Conservation (phyloP, 1,140 invertebrate genomes). For the Brachionus sp. region DNA sequence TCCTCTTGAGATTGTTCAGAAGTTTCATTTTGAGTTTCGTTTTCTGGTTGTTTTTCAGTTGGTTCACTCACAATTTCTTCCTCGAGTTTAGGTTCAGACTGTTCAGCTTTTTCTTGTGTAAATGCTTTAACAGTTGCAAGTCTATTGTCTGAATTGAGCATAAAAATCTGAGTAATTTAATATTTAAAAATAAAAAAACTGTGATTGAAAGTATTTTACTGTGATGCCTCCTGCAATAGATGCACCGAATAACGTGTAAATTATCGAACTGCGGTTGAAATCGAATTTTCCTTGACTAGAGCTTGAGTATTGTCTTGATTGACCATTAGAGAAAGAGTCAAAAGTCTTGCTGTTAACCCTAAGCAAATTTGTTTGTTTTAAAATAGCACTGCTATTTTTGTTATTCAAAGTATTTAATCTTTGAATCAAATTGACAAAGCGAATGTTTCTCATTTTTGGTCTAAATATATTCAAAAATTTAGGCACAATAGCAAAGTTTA, state of each 20-base stretch:
- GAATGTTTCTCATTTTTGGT: conserved; percentile 13
- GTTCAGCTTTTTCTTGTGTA: background rate
- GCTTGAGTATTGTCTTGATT: too few species aligned
- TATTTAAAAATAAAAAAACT: too few species aligned
- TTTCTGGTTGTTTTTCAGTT: background rate
- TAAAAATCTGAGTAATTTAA: too few species aligned
- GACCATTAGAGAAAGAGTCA: too few species aligned
- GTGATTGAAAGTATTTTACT: too few species aligned
- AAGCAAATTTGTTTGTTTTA: background rate
- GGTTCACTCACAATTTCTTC: background rate
- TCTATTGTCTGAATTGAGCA: too few species aligned
- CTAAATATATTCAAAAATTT: too few species aligned
- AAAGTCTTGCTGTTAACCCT: too few species aligned
- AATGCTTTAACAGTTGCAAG: too few species aligned
- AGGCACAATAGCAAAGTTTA: too few species aligned
- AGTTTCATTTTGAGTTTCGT: background rate
- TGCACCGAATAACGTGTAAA: conserved; percentile 7
- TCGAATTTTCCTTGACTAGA: background rate
- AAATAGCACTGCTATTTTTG: background rate
- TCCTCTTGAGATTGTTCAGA: background rate
- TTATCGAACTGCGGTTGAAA: background rate
- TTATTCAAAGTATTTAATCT: background rate
- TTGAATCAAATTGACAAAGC: background rate
- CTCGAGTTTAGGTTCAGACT: background rate
- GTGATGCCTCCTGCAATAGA: background rate